Base-by-base conservation (phyloP, 2,797 vertebrate genomes). In the Eulemur coronatus region DNA sequence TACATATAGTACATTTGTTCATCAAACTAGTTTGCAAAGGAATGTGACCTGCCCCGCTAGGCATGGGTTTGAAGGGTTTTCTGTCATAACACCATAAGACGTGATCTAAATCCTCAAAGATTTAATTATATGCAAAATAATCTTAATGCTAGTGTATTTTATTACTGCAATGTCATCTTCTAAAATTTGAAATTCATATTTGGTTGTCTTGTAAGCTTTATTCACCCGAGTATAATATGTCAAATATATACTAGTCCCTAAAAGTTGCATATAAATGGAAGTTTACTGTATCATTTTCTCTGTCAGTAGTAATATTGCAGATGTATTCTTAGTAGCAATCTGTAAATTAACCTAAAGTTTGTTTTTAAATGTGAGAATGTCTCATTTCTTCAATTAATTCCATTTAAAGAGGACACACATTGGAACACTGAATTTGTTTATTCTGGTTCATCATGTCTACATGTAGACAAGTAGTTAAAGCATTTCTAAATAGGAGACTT, bases 301-400 rank as follows among this genome's bases (percentile, higher is more conserved):
- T 43, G 57, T 84, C 70, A 87, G 55, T 38, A 96, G 89, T 88
- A 61, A 89, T 48, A 72, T 24, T 48, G 65, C 91, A 94, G 75
- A 94, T 94, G 87, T 81, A 89, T 93, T 97, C 82, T 97, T 92
- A 65, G 94, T 52, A 87, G 50, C 59, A 48, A 97, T 84, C 35
- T 96, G 95, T 86, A 97, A 97, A 97, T 97, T 96, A 97, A 48
- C 59, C 88, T 91, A 3, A 35, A 67, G 65, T 89, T 95, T 97
- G 97, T 97, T 97, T 98, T 97, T 95, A 97, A 97, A 97, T 61
- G 91, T 94, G 90, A 96, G 94, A 97, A 93, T 96, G 75, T 93
- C 85, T 96, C 89, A 84, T 95, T 95, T 97, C 55, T 94, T 94
- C 80, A 38, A 70, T 87, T 80, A 97, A 94, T 95, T 95, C 61